Base-by-base conservation (phyloP, 2,113 vertebrate genomes). In the Calypte anna region DNA sequence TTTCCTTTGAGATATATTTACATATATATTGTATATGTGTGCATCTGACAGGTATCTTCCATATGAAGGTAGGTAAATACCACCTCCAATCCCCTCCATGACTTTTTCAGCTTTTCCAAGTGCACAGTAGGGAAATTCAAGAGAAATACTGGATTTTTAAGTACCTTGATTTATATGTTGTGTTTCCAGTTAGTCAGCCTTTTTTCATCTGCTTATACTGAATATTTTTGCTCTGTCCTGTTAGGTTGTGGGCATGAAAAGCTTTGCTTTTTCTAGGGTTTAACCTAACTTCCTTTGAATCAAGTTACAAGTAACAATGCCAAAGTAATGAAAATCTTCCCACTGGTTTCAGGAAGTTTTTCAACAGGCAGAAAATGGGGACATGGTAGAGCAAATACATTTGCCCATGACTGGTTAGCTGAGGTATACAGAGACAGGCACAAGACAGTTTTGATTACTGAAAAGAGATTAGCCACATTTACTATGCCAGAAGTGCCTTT, bases 81-180 rank as follows among this genome's bases (percentile, higher is more conserved):
- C 18, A 43, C 15, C 13, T 79, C 23, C 21, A 38, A 1, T 82
- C 16, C 9, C 66, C 12, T 57, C 25, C 1, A 8, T 59, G 61
- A 90, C 66, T 22, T 78, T 74, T 43, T 59, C 27, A 55, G 48
- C 53, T 72, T 67, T 90, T 82, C 14, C 4, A 40, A 90, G 43
- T 31, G 14, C 16, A 36, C 38, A 13, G 12, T 4, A 44, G 31
- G n/a, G 57, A 82, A 54, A 79, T 43, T 64, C 20, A 64, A 64
- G 30, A 68, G 40, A 30, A 86, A 82, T 53, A 53, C 16, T 61
- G 10, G n/a, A 19, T 86, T 69, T 94, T 74, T 77, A 88, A n/a
- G 58, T 2, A 1, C 24, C 15, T 70, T 6, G 3, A 14, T 87
- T 69, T 89, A 23, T 44, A 59, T 44, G 4, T 70, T 74, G 14